A percentile compares a stretch with the other conserved stretches of the same genome.
phyloP scores from a whole-genome alignment of 2,113 vertebrate species.

The Paradisaea rubra region DNA sequence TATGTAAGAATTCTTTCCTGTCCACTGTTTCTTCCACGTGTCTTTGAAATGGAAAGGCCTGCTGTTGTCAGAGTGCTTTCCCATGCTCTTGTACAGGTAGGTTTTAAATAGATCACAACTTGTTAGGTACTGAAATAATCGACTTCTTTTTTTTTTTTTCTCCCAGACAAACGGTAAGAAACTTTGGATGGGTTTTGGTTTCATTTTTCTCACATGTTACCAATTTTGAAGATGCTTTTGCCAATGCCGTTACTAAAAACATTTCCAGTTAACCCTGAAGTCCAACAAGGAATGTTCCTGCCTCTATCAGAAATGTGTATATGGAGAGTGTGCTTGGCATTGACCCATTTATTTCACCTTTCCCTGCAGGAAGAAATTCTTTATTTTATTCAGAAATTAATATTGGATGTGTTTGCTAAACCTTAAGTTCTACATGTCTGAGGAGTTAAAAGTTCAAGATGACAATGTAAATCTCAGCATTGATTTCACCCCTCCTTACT shows the following conservation, averaged over 20 bases:
- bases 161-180: background rate
- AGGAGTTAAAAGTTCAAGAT: background rate
- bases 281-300: background rate
- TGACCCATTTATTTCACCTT: background rate
- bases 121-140: background rate
- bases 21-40: background rate
- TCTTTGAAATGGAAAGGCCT: background rate
- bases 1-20: background rate
- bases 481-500: background rate
- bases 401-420: background rate
- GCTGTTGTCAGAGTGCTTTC: background rate
- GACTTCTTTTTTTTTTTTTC: fast-evolving
- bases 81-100: background rate
- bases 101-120: background rate
- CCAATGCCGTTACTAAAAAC: background rate
- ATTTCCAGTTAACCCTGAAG: background rate
- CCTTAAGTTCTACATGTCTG: background rate
- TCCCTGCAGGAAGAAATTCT: background rate
- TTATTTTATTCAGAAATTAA: background rate
- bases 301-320: background rate
- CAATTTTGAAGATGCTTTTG: background rate
- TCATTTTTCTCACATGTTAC: background rate
- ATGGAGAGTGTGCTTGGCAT: background rate
- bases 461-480: background rate
- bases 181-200: background rate